A percentile compares a stretch with the other conserved stretches of the same genome.
phyloP scores from a whole-genome alignment of 2,113 vertebrate genomes.

The Petrocephalus zakoni region DNA sequence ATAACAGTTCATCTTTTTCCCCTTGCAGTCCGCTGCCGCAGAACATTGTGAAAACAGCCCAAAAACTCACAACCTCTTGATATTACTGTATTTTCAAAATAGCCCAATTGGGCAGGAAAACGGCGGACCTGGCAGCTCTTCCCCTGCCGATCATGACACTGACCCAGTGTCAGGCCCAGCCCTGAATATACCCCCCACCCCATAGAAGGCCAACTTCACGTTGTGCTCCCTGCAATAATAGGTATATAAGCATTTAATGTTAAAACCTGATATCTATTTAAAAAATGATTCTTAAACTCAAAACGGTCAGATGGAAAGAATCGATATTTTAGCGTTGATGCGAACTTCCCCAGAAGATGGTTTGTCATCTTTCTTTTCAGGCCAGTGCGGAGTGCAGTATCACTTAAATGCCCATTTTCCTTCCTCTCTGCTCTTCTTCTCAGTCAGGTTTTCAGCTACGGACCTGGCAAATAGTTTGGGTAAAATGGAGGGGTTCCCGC shows the following conservation, averaged over 20 bases:
- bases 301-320: neutral
- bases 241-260: neutral
- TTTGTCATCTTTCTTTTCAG: neutral
- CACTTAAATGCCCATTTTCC: neutral
- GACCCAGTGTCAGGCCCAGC: no score
- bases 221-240: neutral
- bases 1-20: no score
- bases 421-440: neutral
- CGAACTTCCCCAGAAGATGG: neutral
- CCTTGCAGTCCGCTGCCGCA: no score
- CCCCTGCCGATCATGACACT: no score
- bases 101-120: no score
- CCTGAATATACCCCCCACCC: neutral
- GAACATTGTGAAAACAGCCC: no score
- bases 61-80: no score
- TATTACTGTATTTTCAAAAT: no score
- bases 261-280: neutral
- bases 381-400: neutral
- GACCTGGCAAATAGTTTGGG: neutral
- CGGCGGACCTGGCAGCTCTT: no score
- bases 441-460: neutral
- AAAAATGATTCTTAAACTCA: neutral
- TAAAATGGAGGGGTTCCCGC: neutral
- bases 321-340: neutral
- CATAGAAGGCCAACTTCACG: neutral